Evolutionary conservation across 1,140 invertebrate genomes (phyloP).

Genomic region (Nasonia longicornis): DNA sequence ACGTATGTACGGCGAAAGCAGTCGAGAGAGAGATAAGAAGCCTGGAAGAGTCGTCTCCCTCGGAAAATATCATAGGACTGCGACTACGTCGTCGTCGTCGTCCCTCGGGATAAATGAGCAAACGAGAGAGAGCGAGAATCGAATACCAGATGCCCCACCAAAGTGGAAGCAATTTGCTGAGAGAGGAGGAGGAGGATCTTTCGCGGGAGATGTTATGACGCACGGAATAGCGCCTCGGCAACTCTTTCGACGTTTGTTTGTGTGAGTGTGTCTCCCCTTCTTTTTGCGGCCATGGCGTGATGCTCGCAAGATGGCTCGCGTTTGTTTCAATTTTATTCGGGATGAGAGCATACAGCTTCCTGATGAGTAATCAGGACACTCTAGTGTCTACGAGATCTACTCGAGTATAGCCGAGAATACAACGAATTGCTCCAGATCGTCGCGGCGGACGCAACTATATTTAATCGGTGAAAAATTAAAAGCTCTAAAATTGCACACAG

Average conservation of each 20-base stretch:
- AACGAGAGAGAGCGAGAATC: background rate
- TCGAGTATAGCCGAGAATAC: background rate
- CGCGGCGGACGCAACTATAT: background rate
- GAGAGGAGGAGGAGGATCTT: background rate
- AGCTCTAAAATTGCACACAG: background rate
- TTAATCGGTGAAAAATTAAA: background rate
- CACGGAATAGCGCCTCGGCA: background rate
- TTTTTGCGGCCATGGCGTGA: no score
- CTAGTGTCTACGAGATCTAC: no score
- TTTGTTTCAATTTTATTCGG: no score
- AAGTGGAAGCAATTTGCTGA: constrained; percentile 41
- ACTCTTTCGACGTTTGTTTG: background rate
- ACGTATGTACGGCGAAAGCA: background rate
- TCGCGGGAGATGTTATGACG: background rate
- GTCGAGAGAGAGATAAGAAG: constrained; percentile 5
- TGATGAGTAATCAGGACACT: no score
- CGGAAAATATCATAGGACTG: constrained; percentile 21
- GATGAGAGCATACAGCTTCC: no score
- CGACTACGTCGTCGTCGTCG: background rate
- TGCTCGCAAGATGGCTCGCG: no score
- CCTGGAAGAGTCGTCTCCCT: background rate
- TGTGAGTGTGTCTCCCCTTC: no score
- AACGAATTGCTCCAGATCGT: background rate
- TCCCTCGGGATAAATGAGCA: constrained; percentile 24
- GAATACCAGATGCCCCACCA: constrained; percentile 26